phyloP scores from a whole-genome alignment of 2,113 vertebrate genomes.

The Cepphus grylle region DNA sequence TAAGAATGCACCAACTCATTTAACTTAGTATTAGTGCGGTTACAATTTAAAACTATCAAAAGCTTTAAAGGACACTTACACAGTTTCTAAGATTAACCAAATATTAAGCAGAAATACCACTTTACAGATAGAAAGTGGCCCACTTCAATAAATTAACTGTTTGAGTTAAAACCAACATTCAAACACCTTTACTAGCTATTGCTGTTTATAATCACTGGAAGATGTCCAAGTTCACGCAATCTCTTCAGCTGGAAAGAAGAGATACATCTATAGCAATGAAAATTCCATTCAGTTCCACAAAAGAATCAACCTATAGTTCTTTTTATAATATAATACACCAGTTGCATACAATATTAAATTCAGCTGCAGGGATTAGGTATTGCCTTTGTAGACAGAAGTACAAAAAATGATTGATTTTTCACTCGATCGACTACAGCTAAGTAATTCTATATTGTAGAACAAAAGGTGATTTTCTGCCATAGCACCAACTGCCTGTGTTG shows the following conservation, averaged over 20 bases:
- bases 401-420: neutral
- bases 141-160: neutral
- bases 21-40: neutral
- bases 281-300: neutral
- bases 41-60: neutral
- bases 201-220: neutral
- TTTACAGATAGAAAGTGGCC: neutral
- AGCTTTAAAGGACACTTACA: neutral
- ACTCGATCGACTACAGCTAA: neutral
- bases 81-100: neutral
- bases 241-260: neutral
- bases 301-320: neutral
- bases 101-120: neutral
- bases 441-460: neutral
- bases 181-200: neutral
- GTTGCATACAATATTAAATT: neutral
- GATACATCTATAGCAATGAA: neutral
- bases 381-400: neutral
- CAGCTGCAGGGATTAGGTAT: neutral
- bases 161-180: neutral
- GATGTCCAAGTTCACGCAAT: neutral
- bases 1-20: neutral
- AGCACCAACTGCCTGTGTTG: neutral
- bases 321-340: neutral
- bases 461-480: neutral